These are phyloP conservation scores for Ophion slaviceki DNA, from an alignment of 2,888 invertebrate species.

Conservation along the genomic window DNA sequence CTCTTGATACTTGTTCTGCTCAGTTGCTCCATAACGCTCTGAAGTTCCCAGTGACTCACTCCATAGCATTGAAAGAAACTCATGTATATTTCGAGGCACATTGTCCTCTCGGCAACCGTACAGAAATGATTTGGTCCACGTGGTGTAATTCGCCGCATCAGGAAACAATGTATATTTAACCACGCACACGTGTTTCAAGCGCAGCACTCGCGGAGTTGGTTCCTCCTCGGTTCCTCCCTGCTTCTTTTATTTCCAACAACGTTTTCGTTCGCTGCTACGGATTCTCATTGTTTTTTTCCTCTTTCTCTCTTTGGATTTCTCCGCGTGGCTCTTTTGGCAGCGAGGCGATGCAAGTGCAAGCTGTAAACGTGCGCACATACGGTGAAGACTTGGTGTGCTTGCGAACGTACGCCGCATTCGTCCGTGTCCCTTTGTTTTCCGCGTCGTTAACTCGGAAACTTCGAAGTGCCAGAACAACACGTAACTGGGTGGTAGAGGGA, in stretches of 20 bases:
- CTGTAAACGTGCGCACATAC: conserved; percentile 10
- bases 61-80: neutral
- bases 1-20: neutral
- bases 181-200: conserved; percentile 65
- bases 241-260: conserved; percentile 11
- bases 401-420: conserved; percentile 33
- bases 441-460: conserved; percentile 53
- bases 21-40: neutral
- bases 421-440: conserved; percentile 61
- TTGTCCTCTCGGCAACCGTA: neutral
- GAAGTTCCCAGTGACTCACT: neutral
- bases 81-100: neutral
- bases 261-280: conserved; percentile 23
- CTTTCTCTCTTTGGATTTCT: neutral
- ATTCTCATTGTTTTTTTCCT: conserved; percentile 18
- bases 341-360: conserved; percentile 14
- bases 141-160: conserved; percentile 73
- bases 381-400: conserved; percentile 22
- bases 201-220: conserved; percentile 15
- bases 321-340: conserved; percentile 25
- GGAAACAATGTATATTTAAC: conserved; percentile 74
- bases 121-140: neutral
- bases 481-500: conserved; percentile 23
- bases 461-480: conserved; percentile 45
- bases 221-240: neutral